These are phyloP conservation scores for Chironomus striatipennis DNA, from an alignment of 1,140 invertebrate genomes.

Conservation along the genomic window DNA sequence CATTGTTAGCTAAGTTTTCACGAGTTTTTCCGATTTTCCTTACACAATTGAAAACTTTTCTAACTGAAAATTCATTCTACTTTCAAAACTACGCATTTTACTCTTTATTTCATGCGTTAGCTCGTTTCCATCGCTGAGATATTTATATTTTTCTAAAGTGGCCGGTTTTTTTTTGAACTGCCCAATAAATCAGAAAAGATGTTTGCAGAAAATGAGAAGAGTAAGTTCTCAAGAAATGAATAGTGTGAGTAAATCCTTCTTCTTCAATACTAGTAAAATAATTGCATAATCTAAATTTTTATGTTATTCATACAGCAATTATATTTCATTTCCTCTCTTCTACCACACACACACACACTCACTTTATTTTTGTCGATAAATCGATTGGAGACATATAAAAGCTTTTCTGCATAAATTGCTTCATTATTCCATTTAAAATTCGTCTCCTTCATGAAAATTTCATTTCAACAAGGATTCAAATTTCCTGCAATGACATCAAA, in stretches of 20 bases:
- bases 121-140: too few relatives aligned
- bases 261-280: not conserved
- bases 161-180: too few relatives aligned
- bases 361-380: not conserved
- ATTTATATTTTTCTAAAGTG: too few relatives aligned
- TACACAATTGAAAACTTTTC: too few relatives aligned
- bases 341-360: not conserved
- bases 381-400: not conserved
- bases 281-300: not conserved
- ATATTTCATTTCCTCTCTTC: not conserved
- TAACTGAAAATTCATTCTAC: too few relatives aligned
- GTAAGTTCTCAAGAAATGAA: not conserved
- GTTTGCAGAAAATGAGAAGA: too few relatives aligned
- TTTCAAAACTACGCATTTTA: too few relatives aligned
- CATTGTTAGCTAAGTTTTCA: too few relatives aligned
- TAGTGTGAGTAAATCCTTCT: not conserved
- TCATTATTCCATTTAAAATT: conserved; percentile 10
- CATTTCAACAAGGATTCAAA: conserved; percentile 13
- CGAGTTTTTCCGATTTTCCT: too few relatives aligned
- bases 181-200: not conserved
- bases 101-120: too few relatives aligned
- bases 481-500: conserved; percentile 12
- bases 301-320: not conserved
- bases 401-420: conserved; percentile 2
- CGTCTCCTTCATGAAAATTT: conserved; percentile 12